Conservation (phyloP, 2,113 vertebrate species). For the Crotalus viridis region DNA sequence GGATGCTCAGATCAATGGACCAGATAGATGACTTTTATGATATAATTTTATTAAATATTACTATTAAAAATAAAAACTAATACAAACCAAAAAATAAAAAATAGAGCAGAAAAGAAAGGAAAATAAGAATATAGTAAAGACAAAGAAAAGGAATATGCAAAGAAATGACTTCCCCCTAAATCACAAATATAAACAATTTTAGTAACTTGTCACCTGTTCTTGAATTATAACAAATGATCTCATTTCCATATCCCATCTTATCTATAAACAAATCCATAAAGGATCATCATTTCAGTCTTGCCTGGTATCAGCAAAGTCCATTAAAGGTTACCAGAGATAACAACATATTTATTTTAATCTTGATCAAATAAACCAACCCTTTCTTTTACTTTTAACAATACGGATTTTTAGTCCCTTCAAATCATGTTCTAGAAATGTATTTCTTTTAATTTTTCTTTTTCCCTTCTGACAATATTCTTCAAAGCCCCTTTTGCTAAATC, state of each 20-base stretch:
- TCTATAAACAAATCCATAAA: not conserved
- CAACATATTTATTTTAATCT: not conserved
- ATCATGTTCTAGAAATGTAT: not conserved
- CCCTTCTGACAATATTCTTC: not conserved
- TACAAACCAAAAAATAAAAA: not conserved
- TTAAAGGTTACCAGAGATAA: not conserved
- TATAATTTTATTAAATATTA: no score
- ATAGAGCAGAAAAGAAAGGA: not conserved
- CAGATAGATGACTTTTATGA: not conserved
- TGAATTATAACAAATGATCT: not conserved
- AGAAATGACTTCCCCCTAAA: not conserved
- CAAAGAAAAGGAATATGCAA: not conserved
- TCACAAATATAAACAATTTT: not conserved
- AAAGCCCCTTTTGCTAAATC: not conserved
- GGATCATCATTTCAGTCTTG: not conserved
- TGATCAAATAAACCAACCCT: not conserved
- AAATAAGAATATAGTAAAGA: not conserved
- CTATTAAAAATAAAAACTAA: no score
- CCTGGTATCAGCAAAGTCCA: no score
- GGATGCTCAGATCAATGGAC: not conserved
- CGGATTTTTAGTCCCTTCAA: not conserved
- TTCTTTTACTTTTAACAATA: not conserved
- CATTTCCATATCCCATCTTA: not conserved
- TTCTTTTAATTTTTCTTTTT: not conserved
- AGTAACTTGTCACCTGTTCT: not conserved